phyloP scores from a whole-genome alignment of 2,888 invertebrate genomes.

The Drosophila tanythrix region DNA sequence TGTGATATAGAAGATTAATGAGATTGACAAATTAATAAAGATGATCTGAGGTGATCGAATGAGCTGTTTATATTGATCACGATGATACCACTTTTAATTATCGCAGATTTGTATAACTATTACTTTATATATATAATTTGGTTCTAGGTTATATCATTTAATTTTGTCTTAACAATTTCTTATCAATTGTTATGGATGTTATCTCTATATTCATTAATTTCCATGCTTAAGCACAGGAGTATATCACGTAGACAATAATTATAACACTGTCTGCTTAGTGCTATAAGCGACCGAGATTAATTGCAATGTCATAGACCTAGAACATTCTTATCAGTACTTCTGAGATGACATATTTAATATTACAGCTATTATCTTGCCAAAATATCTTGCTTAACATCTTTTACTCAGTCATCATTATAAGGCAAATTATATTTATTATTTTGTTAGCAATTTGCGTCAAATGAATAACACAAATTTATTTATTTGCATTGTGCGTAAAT shows the following conservation, averaged over 20 bases:
- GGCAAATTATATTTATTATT: neutral
- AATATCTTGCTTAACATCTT: neutral
- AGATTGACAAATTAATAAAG: neutral
- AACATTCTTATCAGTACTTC: neutral
- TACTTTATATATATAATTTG: neutral
- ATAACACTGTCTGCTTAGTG: neutral
- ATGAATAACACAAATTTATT: neutral
- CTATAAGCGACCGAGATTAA: neutral
- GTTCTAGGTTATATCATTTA: neutral
- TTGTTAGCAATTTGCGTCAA: too few species aligned
- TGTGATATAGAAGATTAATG: neutral
- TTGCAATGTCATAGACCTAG: neutral
- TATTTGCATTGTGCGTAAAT: neutral
- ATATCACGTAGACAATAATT: neutral
- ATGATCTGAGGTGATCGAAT: neutral
- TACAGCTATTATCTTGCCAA: too few species aligned
- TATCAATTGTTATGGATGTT: neutral
- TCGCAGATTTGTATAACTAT: neutral
- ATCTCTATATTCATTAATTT: too few species aligned
- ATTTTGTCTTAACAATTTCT: neutral
- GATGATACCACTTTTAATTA: neutral
- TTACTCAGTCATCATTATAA: neutral
- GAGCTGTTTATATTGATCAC: neutral
- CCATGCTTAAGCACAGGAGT: too few species aligned
- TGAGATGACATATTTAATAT: neutral